phyloP scores from a whole-genome alignment of 2,888 invertebrate species.

The Acrobasis suavella region DNA sequence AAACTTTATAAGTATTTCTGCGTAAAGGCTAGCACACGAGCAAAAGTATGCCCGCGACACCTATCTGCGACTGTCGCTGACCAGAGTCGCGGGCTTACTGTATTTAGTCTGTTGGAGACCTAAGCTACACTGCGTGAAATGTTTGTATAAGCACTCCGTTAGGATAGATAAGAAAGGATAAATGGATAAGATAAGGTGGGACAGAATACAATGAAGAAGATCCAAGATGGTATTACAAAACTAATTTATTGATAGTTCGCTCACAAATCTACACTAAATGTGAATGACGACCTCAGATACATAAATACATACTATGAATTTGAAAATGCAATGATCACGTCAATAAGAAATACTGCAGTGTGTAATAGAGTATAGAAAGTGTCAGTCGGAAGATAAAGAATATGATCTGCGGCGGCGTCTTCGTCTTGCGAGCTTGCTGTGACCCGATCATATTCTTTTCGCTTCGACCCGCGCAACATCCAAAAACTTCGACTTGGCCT shows the following conservation, averaged over 20 bases:
- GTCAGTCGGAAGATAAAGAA: constrained; percentile 58
- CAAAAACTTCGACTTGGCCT: constrained; percentile 55
- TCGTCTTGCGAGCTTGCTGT: constrained; percentile 59
- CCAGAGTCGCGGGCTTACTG: no score
- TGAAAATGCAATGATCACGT: constrained; percentile 64
- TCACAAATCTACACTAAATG: constrained; percentile 75
- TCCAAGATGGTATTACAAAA: constrained; percentile 69
- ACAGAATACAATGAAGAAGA: constrained; percentile 63
- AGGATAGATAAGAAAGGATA: constrained; percentile 42
- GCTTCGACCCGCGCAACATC: constrained; percentile 61
- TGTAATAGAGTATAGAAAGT: constrained; percentile 29
- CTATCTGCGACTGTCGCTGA: no score
- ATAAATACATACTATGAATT: constrained; percentile 60
- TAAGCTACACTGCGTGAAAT: no score
- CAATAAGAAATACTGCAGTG: constrained; percentile 39
- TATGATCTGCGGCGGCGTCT: constrained; percentile 72
- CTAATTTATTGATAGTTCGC: constrained; percentile 78
- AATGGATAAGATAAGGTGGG: constrained; percentile 60
- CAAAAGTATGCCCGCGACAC: no score
- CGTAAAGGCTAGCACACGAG: no score
- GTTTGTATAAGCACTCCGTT: no score
- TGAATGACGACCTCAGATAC: constrained; percentile 57
- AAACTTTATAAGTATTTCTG: no score
- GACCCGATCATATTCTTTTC: constrained; percentile 77
- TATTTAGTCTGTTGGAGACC: no score